phyloP scores from a whole-genome alignment of 2,888 invertebrate genomes.

The Rotaria sp. region DNA sequence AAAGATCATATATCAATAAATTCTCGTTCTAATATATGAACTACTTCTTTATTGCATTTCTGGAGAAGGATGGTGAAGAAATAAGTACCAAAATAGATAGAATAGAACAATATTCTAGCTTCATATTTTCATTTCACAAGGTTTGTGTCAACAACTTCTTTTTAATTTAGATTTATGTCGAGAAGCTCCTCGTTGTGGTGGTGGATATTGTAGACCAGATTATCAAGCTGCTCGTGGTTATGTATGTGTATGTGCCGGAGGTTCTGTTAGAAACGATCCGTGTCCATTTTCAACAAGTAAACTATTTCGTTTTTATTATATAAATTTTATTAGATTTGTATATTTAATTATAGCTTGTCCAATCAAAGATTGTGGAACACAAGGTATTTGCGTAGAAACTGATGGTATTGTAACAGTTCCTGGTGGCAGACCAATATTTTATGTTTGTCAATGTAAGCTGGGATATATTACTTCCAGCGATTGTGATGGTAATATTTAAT shows the following conservation, averaged over 20 bases:
- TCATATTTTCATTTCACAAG: too few species aligned
- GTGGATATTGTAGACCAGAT: slow-evolving; percentile 5
- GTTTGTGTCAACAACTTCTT: too few species aligned
- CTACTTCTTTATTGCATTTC: too few species aligned
- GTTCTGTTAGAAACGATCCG: neutral
- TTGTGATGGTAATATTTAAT: neutral
- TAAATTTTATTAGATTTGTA: neutral
- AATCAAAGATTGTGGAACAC: neutral
- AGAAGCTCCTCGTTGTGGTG: neutral
- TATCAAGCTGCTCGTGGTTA: neutral
- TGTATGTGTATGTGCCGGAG: neutral
- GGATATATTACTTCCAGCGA: neutral
- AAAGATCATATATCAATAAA: too few species aligned
- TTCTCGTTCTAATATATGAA: too few species aligned
- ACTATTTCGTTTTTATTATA: too few species aligned
- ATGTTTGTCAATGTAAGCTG: neutral
- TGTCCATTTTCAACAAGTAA: neutral
- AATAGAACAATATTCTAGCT: too few species aligned
- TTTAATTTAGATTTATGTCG: neutral
- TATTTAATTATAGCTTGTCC: neutral
- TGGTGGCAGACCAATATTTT: neutral
- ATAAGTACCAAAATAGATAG: too few species aligned
- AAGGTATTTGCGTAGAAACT: slow-evolving; percentile 21
- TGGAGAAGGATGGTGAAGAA: too few species aligned
- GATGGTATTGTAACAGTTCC: neutral